Evolutionary conservation across 1,140 invertebrate genomes (phyloP).

Genomic region (Asbolus verrucosus): DNA sequence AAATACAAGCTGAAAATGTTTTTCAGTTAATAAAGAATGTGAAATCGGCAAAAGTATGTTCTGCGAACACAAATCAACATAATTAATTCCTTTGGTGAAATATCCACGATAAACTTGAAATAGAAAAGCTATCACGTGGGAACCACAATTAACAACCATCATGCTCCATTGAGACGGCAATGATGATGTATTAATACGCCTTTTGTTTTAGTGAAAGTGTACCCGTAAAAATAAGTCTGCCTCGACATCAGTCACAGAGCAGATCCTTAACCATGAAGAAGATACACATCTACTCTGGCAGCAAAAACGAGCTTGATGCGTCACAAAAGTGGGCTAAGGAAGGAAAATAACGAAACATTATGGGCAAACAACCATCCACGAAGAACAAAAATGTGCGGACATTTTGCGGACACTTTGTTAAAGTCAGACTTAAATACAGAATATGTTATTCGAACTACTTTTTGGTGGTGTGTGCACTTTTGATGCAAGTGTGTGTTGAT

Average conservation of each 20-base stretch:
- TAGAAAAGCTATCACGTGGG: conserved; percentile 27
- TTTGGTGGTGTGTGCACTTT: conserved; percentile 44
- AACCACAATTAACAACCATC: conserved; percentile 13
- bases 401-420: conserved; percentile 55
- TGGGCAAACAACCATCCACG: not conserved
- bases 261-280: conserved; percentile 40
- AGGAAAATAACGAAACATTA: conserved; percentile 32
- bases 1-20: not conserved
- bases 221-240: conserved; percentile 37
- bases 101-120: conserved; percentile 31
- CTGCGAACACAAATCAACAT: conserved; percentile 2
- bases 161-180: conserved; percentile 18
- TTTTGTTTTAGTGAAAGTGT: conserved; percentile 40
- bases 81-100: conserved; percentile 20
- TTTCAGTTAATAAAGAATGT: conserved; percentile 13
- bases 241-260: conserved; percentile 40
- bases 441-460: not conserved
- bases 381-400: conserved; percentile 40
- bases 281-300: conserved; percentile 25
- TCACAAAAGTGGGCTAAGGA: conserved; percentile 13
- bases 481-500: conserved; percentile 49
- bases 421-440: conserved; percentile 56
- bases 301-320: not conserved
- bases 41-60: conserved; percentile 24
- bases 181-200: conserved; percentile 28